Evolutionary conservation across 1,140 invertebrate species (phyloP).

Genomic region (Nasonia longicornis): DNA sequence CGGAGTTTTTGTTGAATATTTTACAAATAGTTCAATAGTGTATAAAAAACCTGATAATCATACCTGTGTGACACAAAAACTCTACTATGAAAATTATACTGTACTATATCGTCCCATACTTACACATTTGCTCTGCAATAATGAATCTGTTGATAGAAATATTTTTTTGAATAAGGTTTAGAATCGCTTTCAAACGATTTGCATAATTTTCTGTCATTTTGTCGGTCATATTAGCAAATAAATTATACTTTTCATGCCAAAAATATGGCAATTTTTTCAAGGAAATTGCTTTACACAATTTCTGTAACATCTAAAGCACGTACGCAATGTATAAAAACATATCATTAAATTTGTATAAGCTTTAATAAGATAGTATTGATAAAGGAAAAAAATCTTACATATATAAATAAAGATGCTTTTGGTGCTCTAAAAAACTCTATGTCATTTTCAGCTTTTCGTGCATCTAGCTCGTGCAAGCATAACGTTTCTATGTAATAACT

Average conservation of each 20-base stretch:
- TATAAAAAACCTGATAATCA: background rate
- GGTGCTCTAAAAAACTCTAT: conserved; percentile 29
- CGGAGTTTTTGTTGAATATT: no score
- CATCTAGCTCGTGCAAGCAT: conserved; percentile 46
- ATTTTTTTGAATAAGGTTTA: conserved; percentile 27
- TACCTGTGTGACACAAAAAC: no score
- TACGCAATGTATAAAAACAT: background rate
- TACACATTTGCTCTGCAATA: conserved; percentile 17
- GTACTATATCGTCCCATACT: background rate
- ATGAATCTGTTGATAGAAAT: background rate
- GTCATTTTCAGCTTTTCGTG: background rate
- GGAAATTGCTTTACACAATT: conserved; percentile 37
- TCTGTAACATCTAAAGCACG: conserved; percentile 54
- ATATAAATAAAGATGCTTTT: conserved; percentile 30
- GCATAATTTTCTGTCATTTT: conserved; percentile 39
- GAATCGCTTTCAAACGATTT: conserved; percentile 43
- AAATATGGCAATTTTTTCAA: conserved; percentile 44
- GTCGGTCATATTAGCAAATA: conserved; percentile 36
- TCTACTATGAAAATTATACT: no score
- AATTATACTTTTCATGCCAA: conserved; percentile 53
- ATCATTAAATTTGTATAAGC: background rate
- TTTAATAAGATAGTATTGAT: background rate
- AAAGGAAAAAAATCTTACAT: conserved; percentile 35
- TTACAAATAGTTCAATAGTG: background rate
- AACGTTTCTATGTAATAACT: conserved; percentile 61